Evolutionary conservation across 2,888 invertebrate genomes (phyloP).

Genomic region (Pyralis farinalis): DNA sequence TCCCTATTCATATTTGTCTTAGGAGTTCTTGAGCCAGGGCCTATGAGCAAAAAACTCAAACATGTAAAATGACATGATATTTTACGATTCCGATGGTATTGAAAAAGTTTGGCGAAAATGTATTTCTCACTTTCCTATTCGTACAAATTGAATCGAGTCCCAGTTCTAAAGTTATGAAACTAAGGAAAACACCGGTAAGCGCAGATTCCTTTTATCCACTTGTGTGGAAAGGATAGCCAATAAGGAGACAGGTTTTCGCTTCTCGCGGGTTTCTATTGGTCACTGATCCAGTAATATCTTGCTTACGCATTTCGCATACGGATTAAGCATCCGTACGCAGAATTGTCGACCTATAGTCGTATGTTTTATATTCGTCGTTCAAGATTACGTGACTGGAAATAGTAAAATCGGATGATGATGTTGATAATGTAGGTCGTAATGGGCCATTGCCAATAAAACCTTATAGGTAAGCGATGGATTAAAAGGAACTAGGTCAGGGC

Average conservation of each 20-base stretch:
- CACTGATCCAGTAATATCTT: constrained; percentile 38
- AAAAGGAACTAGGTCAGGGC: constrained; percentile 76
- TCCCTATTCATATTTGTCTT: constrained; percentile 79
- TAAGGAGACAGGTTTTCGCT: constrained; percentile 24
- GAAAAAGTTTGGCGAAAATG: constrained; percentile 50
- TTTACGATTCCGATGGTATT: constrained; percentile 46
- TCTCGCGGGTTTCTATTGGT: constrained; percentile 29
- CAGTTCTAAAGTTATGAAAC: constrained; percentile 29
- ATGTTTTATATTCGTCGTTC: constrained; percentile 74
- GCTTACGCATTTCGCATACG: constrained; percentile 33
- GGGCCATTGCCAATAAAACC: constrained; percentile 79
- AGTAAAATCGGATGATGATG: constrained; percentile 80
- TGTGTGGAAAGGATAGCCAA: constrained; percentile 23
- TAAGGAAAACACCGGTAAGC: constrained; percentile 24
- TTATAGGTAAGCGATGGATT: constrained; percentile 81
- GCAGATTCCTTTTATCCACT: constrained; percentile 11
- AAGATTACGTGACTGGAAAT: constrained; percentile 80
- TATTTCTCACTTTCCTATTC: constrained; percentile 44
- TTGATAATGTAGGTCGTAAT: constrained; percentile 80
- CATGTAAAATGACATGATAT: constrained; percentile 47
- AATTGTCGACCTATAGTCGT: constrained; percentile 41
- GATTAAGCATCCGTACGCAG: constrained; percentile 29
- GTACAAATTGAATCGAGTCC: constrained; percentile 49
- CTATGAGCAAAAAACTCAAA: constrained; percentile 30
- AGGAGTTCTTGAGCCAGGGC: constrained; percentile 41